Evolutionary conservation across 2,113 vertebrate species (phyloP).

Genomic region (Melanotaenia duboulayi): DNA sequence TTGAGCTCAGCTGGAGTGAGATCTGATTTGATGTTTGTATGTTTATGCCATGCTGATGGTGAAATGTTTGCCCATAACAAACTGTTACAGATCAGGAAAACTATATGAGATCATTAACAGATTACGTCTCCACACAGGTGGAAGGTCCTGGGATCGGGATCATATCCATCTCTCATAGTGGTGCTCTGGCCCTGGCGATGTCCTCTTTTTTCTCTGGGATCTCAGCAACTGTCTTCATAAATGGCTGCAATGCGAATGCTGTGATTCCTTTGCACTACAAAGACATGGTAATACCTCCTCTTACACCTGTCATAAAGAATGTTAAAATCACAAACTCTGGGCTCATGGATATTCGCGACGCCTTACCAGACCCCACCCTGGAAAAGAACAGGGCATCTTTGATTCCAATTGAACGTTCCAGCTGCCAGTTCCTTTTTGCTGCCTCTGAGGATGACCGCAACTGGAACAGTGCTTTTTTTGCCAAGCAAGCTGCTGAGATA

Average conservation of each 20-base stretch:
- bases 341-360: slow-evolving; percentile 78
- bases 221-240: slow-evolving; percentile 85
- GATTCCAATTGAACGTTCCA: slow-evolving; percentile 87
- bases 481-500: slow-evolving; percentile 77
- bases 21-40: no score
- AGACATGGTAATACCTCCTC: slow-evolving; percentile 78
- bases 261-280: slow-evolving; percentile 79
- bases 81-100: no score
- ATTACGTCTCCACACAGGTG: slow-evolving; percentile 70
- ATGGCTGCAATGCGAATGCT: slow-evolving; percentile 83
- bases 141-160: slow-evolving; percentile 84
- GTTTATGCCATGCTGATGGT: no score
- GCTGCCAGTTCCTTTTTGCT: slow-evolving; percentile 85
- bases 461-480: slow-evolving; percentile 88
- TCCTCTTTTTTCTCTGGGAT: slow-evolving; percentile 88
- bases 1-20: no score
- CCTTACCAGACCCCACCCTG: slow-evolving; percentile 73
- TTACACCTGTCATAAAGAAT: slow-evolving; percentile 44
- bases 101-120: background rate
- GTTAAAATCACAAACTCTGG: slow-evolving; percentile 71
- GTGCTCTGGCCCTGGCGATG: slow-evolving; percentile 87
- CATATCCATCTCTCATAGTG: slow-evolving; percentile 89
- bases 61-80: no score
- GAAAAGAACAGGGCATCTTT: slow-evolving; percentile 76
- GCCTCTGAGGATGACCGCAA: slow-evolving; percentile 89